Conservation (phyloP, 2,113 vertebrate species). For the Caretta caretta region DNA sequence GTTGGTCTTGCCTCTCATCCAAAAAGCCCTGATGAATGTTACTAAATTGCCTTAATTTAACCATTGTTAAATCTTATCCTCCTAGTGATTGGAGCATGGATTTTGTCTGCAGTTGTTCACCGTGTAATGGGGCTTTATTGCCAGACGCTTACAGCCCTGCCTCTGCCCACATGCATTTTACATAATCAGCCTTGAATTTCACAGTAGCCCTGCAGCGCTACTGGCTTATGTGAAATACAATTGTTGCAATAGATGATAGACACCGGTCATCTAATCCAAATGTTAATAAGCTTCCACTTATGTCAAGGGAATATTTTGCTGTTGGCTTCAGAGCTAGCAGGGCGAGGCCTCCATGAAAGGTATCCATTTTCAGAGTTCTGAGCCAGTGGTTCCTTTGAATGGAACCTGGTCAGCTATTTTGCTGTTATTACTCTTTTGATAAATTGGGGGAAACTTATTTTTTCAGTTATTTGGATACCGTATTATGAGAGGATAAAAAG, state of each 20-base stretch:
- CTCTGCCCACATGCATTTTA: background rate
- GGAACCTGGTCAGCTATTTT: background rate
- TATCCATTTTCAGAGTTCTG: background rate
- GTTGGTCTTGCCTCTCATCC: background rate
- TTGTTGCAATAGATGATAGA: background rate
- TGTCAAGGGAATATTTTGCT: background rate
- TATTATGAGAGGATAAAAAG: background rate
- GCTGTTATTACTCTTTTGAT: background rate
- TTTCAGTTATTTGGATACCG: background rate
- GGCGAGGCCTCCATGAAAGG: background rate
- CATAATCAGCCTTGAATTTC: background rate
- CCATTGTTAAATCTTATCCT: background rate
- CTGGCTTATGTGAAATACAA: background rate
- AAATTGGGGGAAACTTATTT: background rate
- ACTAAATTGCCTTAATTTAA: background rate
- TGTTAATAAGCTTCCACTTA: background rate
- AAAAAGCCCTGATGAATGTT: background rate
- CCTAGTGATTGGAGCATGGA: background rate
- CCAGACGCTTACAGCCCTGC: background rate
- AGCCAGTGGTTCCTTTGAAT: background rate
- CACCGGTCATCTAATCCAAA: background rate
- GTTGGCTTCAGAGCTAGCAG: rapidly evolving
- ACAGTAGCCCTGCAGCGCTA: background rate
- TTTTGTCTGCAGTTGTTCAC: background rate
- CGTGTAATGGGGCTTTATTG: background rate